These are phyloP conservation scores for Dendrolimus punctatus DNA, from an alignment of 1,140 invertebrate genomes.

Conservation along the genomic window DNA sequence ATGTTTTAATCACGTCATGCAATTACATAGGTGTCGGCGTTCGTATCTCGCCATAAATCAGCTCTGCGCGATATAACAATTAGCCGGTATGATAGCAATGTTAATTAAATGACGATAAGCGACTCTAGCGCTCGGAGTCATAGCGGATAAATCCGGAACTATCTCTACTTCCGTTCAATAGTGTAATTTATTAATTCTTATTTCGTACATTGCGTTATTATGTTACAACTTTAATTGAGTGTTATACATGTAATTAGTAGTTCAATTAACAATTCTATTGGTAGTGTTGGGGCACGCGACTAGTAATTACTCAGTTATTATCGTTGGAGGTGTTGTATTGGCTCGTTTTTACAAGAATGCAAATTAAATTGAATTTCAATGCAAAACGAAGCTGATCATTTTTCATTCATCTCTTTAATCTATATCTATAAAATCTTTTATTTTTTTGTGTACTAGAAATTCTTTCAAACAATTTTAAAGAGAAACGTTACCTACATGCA, in stretches of 20 bases:
- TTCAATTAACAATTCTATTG: constrained; percentile 14
- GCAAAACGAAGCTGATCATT: too few species aligned
- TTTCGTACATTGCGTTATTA: constrained; percentile 1
- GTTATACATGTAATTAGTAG: constrained; percentile 17
- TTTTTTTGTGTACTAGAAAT: too few species aligned
- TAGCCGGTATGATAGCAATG: constrained; percentile 72
- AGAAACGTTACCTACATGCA: too few species aligned
- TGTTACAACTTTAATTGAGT: constrained; percentile 11
- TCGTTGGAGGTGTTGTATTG: not conserved
- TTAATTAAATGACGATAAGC: constrained; percentile 71
- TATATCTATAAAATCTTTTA: too few species aligned
- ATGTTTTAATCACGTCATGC: constrained; percentile 46
- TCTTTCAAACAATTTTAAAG: too few species aligned
- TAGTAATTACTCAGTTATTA: constrained; percentile 7
- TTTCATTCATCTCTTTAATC: too few species aligned
- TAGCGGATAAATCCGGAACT: constrained; percentile 24
- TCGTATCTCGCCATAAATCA: constrained; percentile 67
- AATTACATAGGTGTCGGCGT: constrained; percentile 68
- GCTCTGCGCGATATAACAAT: constrained; percentile 71
- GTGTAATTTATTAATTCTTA: not conserved
- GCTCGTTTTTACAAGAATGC: too few species aligned
- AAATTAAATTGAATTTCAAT: too few species aligned
- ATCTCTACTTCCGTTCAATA: constrained; percentile 5
- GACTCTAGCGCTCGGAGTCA: constrained; percentile 28
- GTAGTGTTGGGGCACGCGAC: constrained; percentile 6